Evolutionary conservation across 2,888 invertebrate genomes (phyloP).

Genomic region (Cataglyphis cursor): DNA sequence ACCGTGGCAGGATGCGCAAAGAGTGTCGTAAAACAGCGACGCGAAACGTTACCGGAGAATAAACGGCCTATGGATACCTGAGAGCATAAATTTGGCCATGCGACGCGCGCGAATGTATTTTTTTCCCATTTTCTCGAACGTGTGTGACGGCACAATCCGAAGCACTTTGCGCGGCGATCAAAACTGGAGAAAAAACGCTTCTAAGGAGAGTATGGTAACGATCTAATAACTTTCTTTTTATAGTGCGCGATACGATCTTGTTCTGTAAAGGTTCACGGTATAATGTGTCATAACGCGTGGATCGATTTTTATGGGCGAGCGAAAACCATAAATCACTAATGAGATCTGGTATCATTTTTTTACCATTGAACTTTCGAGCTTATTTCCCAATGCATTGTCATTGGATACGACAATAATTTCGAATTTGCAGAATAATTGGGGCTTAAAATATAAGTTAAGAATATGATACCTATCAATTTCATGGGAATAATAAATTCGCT

Average conservation of each 20-base stretch:
- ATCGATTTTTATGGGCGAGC: conserved; percentile 13
- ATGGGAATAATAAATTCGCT: neutral
- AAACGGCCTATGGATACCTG: conserved; percentile 79
- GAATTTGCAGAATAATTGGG: neutral
- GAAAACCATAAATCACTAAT: conserved; percentile 16
- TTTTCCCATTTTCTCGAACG: conserved; percentile 18
- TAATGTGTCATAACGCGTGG: neutral
- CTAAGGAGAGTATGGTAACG: conserved; percentile 3
- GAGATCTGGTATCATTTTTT: neutral
- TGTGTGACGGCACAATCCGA: conserved; percentile 39
- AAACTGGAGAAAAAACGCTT: conserved; percentile 1
- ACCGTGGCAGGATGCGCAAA: conserved; percentile 79
- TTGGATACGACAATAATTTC: neutral
- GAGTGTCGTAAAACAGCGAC: conserved; percentile 80
- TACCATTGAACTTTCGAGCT: neutral
- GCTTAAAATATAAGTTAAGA: neutral
- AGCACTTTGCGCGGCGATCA: conserved; percentile 14
- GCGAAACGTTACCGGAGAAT: conserved; percentile 77
- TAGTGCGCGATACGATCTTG: neutral
- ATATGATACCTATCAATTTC: neutral
- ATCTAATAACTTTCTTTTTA: conserved; percentile 35
- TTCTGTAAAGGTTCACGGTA: neutral
- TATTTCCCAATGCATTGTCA: neutral
- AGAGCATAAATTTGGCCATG: conserved; percentile 73
- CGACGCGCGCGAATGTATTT: conserved; percentile 51